Conservation (phyloP, 2,113 vertebrate species). For the Oreochromis spilurus region DNA sequence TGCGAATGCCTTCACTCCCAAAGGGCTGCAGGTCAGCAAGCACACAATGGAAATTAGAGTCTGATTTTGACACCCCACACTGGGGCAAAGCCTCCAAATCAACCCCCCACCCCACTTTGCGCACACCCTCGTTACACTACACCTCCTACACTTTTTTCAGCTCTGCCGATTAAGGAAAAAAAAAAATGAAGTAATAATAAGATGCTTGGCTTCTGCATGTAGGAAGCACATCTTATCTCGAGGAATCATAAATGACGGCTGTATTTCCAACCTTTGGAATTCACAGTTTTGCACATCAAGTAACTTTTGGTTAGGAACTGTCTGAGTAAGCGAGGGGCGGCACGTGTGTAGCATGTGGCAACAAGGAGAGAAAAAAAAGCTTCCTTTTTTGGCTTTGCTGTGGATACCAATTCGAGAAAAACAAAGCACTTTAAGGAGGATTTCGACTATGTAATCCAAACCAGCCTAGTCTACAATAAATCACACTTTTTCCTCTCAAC, state of each 20-base stretch:
- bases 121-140: not conserved
- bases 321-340: not conserved
- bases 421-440: not conserved
- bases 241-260: slow-evolving; percentile 21
- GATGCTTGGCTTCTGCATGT: not conserved
- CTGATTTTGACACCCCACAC: slow-evolving; percentile 6
- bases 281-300: slow-evolving; percentile 6
- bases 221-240: slow-evolving; percentile 42
- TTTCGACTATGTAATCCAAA: not conserved
- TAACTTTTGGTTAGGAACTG: not conserved
- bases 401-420: not conserved
- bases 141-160: not conserved
- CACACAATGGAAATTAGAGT: not conserved
- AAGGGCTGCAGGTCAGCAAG: slow-evolving; percentile 17
- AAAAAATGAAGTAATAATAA: not conserved
- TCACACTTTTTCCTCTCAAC: not conserved
- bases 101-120: not conserved
- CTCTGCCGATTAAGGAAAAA: not conserved
- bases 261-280: slow-evolving; percentile 56
- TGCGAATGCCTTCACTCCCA: not conserved
- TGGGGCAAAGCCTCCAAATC: slow-evolving; percentile 1
- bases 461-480: not conserved
- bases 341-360: not conserved
- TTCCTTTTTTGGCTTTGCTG: not conserved
- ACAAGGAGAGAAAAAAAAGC: not conserved